phyloP scores from a whole-genome alignment of 2,113 vertebrate genomes.

The Rousettus leschenaultii region DNA sequence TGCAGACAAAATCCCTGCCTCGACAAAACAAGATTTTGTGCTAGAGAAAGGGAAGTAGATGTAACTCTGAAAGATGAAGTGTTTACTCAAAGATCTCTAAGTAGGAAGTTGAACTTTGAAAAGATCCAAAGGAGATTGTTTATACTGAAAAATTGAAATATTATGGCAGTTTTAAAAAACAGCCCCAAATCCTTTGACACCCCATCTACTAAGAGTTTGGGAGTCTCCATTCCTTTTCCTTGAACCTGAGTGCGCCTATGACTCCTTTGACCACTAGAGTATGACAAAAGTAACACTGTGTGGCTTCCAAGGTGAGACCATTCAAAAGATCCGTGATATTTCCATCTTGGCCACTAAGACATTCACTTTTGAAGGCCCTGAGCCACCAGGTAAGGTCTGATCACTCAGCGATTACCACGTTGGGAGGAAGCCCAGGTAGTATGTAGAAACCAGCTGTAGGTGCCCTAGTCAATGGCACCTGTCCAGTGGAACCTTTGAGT shows the following conservation, averaged over 20 bases:
- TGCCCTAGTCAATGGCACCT: background rate
- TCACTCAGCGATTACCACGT: background rate
- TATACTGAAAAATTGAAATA: background rate
- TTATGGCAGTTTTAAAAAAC: background rate
- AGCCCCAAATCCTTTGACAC: background rate
- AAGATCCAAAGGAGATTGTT: background rate
- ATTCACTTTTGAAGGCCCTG: background rate
- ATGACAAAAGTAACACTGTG: background rate
- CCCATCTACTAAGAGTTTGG: background rate
- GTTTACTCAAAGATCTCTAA: background rate
- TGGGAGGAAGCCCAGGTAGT: background rate
- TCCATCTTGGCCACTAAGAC: background rate
- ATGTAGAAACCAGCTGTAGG: background rate
- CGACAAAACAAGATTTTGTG: background rate
- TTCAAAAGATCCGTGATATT: background rate
- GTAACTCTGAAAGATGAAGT: background rate
- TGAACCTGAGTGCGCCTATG: background rate
- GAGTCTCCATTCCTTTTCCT: background rate
- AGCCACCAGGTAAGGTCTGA: background rate
- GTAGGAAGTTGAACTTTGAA: background rate
- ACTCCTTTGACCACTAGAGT: background rate
- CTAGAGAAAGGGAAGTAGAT: background rate
- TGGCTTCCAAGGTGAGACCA: background rate
- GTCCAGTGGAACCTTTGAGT: background rate
- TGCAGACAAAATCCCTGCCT: background rate